Evolutionary conservation across 1,140 invertebrate genomes (phyloP).

Genomic region (Caenorhabditis inopinata): DNA sequence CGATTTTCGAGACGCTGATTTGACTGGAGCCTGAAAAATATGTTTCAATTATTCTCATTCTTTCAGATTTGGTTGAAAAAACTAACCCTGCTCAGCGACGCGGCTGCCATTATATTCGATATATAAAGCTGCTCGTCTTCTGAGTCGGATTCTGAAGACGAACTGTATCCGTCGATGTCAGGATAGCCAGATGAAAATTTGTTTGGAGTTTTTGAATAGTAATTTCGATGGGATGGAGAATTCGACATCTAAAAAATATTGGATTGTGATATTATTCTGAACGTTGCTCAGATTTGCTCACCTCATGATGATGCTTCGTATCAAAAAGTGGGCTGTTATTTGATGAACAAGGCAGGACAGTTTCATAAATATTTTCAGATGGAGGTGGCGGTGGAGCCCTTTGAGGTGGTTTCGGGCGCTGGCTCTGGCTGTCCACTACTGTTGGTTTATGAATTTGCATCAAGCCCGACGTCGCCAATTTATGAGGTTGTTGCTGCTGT

Average conservation of each 20-base stretch:
- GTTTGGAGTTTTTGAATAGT: slow-evolving; percentile 37
- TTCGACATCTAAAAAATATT: slow-evolving; percentile 12
- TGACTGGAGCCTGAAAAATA: not conserved
- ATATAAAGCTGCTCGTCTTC: slow-evolving; percentile 47
- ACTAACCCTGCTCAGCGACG: slow-evolving; percentile 27
- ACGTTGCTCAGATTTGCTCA: not conserved
- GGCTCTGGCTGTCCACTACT: not conserved
- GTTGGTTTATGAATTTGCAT: slow-evolving; percentile 21
- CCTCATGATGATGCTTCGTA: slow-evolving; percentile 24
- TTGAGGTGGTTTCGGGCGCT: slow-evolving; percentile 15
- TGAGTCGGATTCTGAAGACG: slow-evolving; percentile 48
- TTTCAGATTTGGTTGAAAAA: not conserved
- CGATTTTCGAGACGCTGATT: not conserved
- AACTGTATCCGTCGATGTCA: not conserved
- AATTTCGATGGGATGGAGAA: slow-evolving; percentile 29
- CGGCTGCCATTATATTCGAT: slow-evolving; percentile 34
- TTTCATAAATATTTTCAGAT: slow-evolving; percentile 62
- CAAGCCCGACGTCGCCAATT: not conserved
- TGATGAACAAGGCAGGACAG: slow-evolving; percentile 53
- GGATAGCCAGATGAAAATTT: not conserved
- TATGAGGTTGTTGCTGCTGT: too few relatives aligned
- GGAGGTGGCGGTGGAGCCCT: slow-evolving; percentile 48
- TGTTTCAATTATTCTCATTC: not conserved
- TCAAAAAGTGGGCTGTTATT: slow-evolving; percentile 39
- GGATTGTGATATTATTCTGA: slow-evolving; percentile 6